Conservation (phyloP, 2,113 vertebrate genomes). For the Clarias macrocephalus region DNA sequence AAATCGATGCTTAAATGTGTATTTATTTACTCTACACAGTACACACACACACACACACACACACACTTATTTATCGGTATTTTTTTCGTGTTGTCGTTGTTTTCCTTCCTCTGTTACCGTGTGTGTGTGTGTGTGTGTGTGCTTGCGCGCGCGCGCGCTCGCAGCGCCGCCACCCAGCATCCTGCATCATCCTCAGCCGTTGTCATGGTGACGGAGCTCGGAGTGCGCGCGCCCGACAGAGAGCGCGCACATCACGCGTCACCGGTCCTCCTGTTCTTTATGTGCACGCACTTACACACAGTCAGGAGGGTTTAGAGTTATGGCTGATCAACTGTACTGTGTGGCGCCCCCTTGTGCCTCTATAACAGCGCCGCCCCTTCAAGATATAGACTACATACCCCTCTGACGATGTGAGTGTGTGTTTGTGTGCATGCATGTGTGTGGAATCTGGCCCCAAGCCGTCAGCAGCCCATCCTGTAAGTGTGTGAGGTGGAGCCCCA, state of each 20-base stretch:
- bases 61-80: background rate
- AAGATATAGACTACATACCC: too few relatives aligned
- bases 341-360: too few relatives aligned
- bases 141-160: slow-evolving; percentile 28
- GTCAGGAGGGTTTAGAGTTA: too few relatives aligned
- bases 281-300: slow-evolving; percentile 50
- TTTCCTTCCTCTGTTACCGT: background rate
- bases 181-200: slow-evolving; percentile 69
- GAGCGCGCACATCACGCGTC: slow-evolving; percentile 56
- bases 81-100: background rate
- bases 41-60: too few relatives aligned
- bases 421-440: too few relatives aligned
- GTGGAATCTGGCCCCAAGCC: too few relatives aligned
- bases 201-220: slow-evolving; percentile 75
- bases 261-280: slow-evolving; percentile 5
- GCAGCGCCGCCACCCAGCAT: slow-evolving; percentile 64
- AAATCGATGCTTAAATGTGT: background rate
- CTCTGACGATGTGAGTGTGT: too few relatives aligned
- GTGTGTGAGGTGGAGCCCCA: too few relatives aligned
- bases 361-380: too few relatives aligned
- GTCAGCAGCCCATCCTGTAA: too few relatives aligned
- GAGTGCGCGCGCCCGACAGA: slow-evolving; percentile 48
- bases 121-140: slow-evolving; percentile 1
- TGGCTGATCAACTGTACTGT: too few relatives aligned
- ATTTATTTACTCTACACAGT: background rate